A percentile compares a stretch with the other conserved stretches of the same genome.
phyloP scores from a whole-genome alignment of 2,113 vertebrate genomes.

The Catharus minimus region DNA sequence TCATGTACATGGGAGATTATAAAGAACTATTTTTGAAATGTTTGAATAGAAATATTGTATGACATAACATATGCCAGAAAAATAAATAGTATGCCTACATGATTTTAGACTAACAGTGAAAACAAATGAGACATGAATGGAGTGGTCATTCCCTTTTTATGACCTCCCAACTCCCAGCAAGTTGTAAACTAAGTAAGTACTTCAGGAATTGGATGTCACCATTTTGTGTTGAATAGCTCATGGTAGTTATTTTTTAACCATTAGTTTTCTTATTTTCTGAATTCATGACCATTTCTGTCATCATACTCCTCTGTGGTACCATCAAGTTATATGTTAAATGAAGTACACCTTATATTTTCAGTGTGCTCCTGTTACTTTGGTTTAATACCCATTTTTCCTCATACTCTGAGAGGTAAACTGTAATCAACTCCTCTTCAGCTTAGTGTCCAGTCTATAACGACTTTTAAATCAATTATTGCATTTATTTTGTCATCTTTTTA shows the following conservation, averaged over 20 bases:
- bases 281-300: neutral
- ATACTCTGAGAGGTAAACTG: neutral
- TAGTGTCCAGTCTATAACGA: neutral
- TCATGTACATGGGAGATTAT: neutral
- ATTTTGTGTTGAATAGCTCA: neutral
- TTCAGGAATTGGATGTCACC: neutral
- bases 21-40: neutral
- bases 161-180: neutral
- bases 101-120: neutral
- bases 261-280: neutral
- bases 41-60: neutral
- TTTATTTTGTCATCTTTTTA: neutral
- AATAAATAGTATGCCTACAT: neutral
- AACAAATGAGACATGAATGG: neutral
- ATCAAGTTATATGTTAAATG: neutral
- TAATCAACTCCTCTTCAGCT: neutral
- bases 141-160: neutral
- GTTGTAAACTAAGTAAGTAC: neutral
- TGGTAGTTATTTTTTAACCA: neutral
- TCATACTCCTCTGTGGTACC: neutral
- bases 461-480: neutral
- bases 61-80: neutral
- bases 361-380: neutral
- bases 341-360: neutral
- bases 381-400: neutral